Evolutionary conservation across 2,888 invertebrate genomes (phyloP).

Genomic region (Thecophora atra): DNA sequence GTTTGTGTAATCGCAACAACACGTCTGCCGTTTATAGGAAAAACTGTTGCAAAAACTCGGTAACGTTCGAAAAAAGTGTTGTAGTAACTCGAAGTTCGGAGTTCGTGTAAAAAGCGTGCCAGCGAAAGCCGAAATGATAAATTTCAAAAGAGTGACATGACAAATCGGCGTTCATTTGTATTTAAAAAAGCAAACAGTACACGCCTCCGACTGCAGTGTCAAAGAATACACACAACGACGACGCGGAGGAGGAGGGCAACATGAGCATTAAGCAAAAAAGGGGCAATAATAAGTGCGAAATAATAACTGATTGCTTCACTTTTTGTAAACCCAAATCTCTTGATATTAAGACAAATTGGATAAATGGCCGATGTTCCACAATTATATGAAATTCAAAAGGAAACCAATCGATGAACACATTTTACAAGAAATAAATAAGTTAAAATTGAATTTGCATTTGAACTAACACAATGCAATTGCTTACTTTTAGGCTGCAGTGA

Average conservation of each 20-base stretch:
- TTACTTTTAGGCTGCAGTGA: too few relatives aligned
- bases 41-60: not conserved
- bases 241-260: too few relatives aligned
- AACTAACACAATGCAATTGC: too few relatives aligned
- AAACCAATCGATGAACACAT: too few relatives aligned
- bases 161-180: constrained; percentile 60
- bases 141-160: constrained; percentile 59
- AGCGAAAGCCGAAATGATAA: constrained; percentile 55
- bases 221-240: too few relatives aligned
- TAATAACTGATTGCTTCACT: not conserved
- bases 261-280: not conserved
- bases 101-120: constrained; percentile 11
- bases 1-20: constrained; percentile 12
- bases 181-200: constrained; percentile 42
- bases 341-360: too few relatives aligned
- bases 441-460: too few relatives aligned
- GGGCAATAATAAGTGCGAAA: not conserved
- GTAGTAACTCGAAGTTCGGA: too few relatives aligned
- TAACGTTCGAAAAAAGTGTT: not conserved
- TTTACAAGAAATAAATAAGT: too few relatives aligned
- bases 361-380: too few relatives aligned
- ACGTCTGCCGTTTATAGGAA: not conserved
- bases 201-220: not conserved
- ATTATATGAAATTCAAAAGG: too few relatives aligned
- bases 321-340: too few relatives aligned